Base-by-base conservation (phyloP, 2,888 invertebrate species). In the Euplagia quadripunctaria region DNA sequence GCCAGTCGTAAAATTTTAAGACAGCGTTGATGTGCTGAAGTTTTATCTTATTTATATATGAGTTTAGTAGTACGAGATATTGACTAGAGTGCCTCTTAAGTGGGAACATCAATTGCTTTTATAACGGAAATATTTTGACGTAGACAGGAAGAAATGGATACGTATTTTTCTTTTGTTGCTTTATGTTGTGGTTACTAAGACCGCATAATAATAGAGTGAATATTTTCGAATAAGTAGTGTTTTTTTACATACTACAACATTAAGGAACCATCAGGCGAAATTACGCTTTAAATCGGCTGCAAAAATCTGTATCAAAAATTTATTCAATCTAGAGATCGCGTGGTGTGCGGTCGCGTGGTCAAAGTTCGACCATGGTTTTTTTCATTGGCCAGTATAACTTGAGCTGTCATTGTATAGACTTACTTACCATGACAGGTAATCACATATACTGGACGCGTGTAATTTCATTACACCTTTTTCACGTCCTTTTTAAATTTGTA, bases 1-100 rank as follows among this genome's bases (percentile, higher is more conserved):
- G 71, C 73, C 51, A 55, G 49, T 77, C 80, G 70, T 82, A 77
- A 84, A 84, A 84, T 77, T 83, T 78, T 68, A 80, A 78, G 71
- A 71, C 76, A 63, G 71, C 75, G 66, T 80, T 83, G 70, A 77
- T 71, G 66, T 5, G 68, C 49, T 42, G 11, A 72, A 66, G 46
- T 68, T 65, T 73, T 76, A 72, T 49, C 55, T 72, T 76, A 72
- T 61, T 52, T 46, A 9, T 78, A 70, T 72, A 58, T 66, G 67
- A 64, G 71, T 52, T 55, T 43, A 63, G 68, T 68, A 61, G 55
- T 61, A 49, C 31, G 31, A 71, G 51, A 43, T 64, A 68, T 72
- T 51, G 67, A 68, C n/a, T 41, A 16, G 58, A 70, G 67, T 51
- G 64, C n/a, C 64, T 70, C 67, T 70, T 73, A 67, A 67, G 73